Evolutionary conservation across 2,888 invertebrate genomes (phyloP), one percentile per base, ranked within the genome.

Genomic region (Harpalus rubripes): DNA sequence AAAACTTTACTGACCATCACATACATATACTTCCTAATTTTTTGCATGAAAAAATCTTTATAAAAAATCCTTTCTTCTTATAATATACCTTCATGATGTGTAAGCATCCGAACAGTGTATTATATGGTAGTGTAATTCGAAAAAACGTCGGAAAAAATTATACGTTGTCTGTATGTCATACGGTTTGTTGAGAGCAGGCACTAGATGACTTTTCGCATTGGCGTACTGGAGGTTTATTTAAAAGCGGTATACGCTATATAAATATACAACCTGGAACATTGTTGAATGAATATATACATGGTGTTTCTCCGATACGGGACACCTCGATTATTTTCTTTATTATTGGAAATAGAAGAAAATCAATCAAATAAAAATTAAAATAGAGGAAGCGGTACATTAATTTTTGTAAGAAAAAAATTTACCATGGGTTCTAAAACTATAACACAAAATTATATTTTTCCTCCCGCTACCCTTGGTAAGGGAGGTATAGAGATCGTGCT

Each of bases 111-210:
- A 84, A 84, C 16, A 52, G 22, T 41, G 16, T 81, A 81, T 81
- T 68, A 68, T 81, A 72, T 81, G 65, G 81, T 81, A 72, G 81
- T 39, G 44, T 80, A 80, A 61, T 59, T 41, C 39, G 18, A 81
- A 68, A 81, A 81, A 81, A 52, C 16, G 8, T 52, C 26, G 72
- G 61, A 76, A 78, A 78, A 84, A 72, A 78, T 76, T 68, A 39
- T 76, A 61, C 76, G 61, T 61, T 84, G 76, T 78, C 84, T 84
- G 76, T 84, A 78, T 84, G 84, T 84, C 78, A 84, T 84, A 84
- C 76, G 78, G 84, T 84, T 84, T 84, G 84, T 84, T 84, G 78
- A 32, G 44, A 56, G 26, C 78, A 78, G 84, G 44, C 76, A 72
- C 61, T 76, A 83, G 76, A 76, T 83, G 76, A 83, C 44, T 82